A percentile compares a stretch with the other conserved stretches of the same genome.
Conservation (phyloP, 2,113 vertebrate genomes). For the Pionites leucogaster region DNA sequence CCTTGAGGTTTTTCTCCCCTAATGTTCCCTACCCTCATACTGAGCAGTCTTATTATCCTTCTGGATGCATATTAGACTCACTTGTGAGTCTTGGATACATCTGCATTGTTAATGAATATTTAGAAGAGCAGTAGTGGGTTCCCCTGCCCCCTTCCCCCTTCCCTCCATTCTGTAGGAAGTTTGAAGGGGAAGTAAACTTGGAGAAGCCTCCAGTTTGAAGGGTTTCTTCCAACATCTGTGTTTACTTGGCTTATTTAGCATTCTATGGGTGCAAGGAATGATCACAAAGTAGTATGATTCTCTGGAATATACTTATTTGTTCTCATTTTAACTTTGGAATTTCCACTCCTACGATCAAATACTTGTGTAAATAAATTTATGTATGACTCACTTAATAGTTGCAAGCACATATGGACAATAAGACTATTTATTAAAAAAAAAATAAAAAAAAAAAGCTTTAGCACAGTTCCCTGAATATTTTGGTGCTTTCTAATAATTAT, state of each 20-base stretch:
- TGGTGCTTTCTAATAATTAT: neutral
- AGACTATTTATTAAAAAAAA: neutral
- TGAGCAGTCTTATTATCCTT: neutral
- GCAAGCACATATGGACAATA: neutral
- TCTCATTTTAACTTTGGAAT: neutral
- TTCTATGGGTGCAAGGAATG: neutral
- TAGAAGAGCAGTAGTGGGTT: neutral
- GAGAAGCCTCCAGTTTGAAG: neutral
- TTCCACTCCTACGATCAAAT: neutral
- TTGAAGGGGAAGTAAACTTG: neutral
- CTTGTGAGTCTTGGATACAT: neutral
- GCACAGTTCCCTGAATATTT: neutral
- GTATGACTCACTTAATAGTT: neutral
- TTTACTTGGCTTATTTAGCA: neutral
- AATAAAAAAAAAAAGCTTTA: neutral
- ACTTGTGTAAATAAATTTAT: neutral
- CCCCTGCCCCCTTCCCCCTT: rapidly evolving
- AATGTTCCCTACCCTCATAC: neutral
- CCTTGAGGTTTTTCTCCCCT: neutral
- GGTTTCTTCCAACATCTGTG: neutral
- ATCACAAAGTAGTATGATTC: neutral
- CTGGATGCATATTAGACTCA: neutral
- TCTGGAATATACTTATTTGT: neutral
- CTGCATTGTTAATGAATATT: neutral
- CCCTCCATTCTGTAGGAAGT: neutral